Percentiles rank a stretch among this genome's conserved stretches.
Conservation (phyloP, 2,888 invertebrate species). For the Agapetus fuscipes region DNA sequence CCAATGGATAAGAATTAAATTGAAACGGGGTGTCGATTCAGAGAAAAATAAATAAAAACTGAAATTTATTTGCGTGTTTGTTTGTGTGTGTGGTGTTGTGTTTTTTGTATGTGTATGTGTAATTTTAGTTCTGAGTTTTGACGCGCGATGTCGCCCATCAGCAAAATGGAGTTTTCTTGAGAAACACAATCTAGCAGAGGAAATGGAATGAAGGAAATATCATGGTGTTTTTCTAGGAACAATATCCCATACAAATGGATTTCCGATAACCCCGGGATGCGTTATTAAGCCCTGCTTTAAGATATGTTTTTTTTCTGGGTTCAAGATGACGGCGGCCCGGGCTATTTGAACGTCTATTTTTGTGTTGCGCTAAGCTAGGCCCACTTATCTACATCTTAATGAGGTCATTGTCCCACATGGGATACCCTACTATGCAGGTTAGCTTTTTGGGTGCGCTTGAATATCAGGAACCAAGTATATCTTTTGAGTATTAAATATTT, state of each 20-base stretch:
- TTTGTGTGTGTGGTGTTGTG: background rate
- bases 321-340: background rate
- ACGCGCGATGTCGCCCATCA: conserved; percentile 19
- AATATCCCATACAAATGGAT: conserved; percentile 14
- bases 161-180: background rate
- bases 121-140: conserved; percentile 13
- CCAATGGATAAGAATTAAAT: too few relatives aligned
- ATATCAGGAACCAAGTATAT: too few relatives aligned
- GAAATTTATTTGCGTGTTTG: too few relatives aligned
- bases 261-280: conserved; percentile 15
- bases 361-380: too few relatives aligned
- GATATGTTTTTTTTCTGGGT: background rate
- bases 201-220: conserved; percentile 11
- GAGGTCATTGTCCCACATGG: too few relatives aligned
- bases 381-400: too few relatives aligned
- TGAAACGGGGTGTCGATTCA: too few relatives aligned
- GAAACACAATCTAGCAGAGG: conserved; percentile 13
- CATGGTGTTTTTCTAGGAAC: conserved; percentile 5
- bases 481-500: too few relatives aligned
- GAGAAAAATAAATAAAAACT: too few relatives aligned
- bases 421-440: too few relatives aligned
- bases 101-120: background rate
- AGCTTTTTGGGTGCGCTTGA: too few relatives aligned
- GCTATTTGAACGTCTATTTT: too few relatives aligned
- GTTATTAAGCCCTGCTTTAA: conserved; percentile 16